Evolutionary conservation across 2,888 invertebrate species (phyloP).

Genomic region (Drosophila melanosoma): DNA sequence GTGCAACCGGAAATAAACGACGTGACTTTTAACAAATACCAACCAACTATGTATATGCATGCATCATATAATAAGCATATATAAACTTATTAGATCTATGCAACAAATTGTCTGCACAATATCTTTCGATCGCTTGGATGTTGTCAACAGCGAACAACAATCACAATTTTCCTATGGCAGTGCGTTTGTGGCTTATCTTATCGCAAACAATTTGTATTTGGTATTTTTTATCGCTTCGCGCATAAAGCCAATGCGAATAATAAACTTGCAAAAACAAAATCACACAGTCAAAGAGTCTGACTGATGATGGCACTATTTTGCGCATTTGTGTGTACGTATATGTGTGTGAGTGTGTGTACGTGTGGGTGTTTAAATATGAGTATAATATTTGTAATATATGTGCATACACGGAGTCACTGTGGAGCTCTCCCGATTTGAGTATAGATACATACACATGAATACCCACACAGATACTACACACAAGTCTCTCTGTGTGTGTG

Average conservation of each 20-base stretch:
- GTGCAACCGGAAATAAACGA: conserved; percentile 82
- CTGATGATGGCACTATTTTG: conserved; percentile 55
- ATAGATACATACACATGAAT: background rate
- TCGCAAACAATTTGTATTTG: conserved; percentile 67
- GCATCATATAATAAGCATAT: background rate
- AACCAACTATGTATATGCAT: conserved; percentile 51
- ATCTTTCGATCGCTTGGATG: conserved; percentile 11
- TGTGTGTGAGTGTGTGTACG: conserved; percentile 11
- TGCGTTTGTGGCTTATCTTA: conserved; percentile 61
- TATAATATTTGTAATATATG: conserved; percentile 22
- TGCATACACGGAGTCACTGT: conserved; percentile 10
- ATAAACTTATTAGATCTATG: conserved; percentile 1
- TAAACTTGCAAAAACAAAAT: conserved; percentile 49
- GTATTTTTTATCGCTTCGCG: conserved; percentile 68
- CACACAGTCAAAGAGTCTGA: conserved; percentile 59
- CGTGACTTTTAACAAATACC: conserved; percentile 82
- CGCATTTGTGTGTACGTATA: conserved; percentile 10
- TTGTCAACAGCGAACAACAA: conserved; percentile 17
- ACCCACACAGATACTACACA: conserved; percentile 4
- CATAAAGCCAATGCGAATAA: conserved; percentile 67
- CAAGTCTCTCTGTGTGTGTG: background rate
- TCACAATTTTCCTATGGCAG: conserved; percentile 29
- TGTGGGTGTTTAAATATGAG: conserved; percentile 9
- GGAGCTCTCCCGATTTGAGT: conserved; percentile 11
- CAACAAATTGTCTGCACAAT: conserved; percentile 1